Conservation (phyloP, 1,140 invertebrate species). For the Odontomachus brunneus region DNA sequence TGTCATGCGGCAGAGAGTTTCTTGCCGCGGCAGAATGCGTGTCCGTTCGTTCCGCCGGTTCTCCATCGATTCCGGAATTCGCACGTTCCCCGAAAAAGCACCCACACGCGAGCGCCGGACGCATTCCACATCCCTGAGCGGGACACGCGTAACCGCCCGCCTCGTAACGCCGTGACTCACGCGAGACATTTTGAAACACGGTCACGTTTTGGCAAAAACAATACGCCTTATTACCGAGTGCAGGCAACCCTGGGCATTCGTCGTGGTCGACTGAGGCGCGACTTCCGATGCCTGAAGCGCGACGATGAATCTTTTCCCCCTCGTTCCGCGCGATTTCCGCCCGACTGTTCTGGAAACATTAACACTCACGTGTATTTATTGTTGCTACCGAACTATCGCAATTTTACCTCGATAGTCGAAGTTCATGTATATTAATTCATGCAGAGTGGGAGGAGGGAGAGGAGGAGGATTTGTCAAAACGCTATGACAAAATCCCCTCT, state of each 20-base stretch:
- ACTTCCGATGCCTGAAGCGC: neutral
- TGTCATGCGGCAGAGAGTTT: neutral
- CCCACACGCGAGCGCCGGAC: conserved; percentile 46
- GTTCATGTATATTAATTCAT: neutral
- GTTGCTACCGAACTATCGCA: neutral
- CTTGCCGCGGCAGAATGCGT: conserved; percentile 27
- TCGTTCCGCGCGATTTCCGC: neutral
- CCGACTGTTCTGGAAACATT: neutral
- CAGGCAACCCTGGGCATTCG: conserved; percentile 31
- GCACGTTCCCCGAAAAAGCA: conserved; percentile 47
- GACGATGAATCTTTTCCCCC: conserved; percentile 12
- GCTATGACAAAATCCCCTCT: no score
- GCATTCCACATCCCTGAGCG: conserved; percentile 73
- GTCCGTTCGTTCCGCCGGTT: conserved; percentile 17
- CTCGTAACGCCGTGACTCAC: conserved; percentile 72
- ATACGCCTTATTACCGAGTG: conserved; percentile 66
- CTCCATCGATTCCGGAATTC: conserved; percentile 66
- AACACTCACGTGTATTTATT: neutral
- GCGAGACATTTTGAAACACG: conserved; percentile 76
- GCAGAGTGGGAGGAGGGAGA: neutral
- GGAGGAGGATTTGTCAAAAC: no score
- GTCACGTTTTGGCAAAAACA: conserved; percentile 79
- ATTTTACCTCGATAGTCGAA: neutral
- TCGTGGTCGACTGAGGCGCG: conserved; percentile 24
- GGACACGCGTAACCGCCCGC: conserved; percentile 57